phyloP scores from a whole-genome alignment of 2,113 vertebrate species.

The Laticauda laticaudata region DNA sequence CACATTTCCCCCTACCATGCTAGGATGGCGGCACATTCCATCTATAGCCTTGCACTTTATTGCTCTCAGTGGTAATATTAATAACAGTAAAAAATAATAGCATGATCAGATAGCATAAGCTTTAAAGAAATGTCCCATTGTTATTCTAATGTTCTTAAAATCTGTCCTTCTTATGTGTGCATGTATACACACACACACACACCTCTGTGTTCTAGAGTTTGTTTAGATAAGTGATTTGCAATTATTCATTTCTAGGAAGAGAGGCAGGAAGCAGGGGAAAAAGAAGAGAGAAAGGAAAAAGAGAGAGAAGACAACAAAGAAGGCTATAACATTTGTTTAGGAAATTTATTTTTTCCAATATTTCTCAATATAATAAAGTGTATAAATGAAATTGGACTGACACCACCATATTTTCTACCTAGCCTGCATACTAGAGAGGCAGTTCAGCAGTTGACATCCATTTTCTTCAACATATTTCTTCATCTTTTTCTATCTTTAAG shows the following conservation, averaged over 20 bases:
- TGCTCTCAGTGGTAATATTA: constrained; percentile 44
- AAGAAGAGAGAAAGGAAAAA: constrained; percentile 58
- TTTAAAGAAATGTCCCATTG: not conserved
- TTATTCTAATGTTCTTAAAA: constrained; percentile 21
- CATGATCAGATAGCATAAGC: not conserved
- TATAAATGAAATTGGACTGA: constrained; percentile 75
- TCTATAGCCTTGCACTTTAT: constrained; percentile 24
- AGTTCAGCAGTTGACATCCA: constrained; percentile 37
- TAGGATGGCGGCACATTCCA: not conserved
- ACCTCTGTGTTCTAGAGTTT: constrained; percentile 19
- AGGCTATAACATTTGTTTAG: constrained; percentile 69
- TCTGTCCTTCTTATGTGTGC: not conserved
- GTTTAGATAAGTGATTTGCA: constrained; percentile 33
- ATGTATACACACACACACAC: not conserved
- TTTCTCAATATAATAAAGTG: constrained; percentile 77
- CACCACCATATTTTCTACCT: constrained; percentile 68
- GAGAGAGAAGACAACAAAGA: constrained; percentile 37
- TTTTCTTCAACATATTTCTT: constrained; percentile 57
- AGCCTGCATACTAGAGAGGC: constrained; percentile 42
- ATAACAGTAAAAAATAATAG: constrained; percentile 27
- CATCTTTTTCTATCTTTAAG: constrained; percentile 53
- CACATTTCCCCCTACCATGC: not conserved
- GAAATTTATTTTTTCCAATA: constrained; percentile 72
- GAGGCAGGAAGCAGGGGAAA: constrained; percentile 13
- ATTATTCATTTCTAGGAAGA: constrained; percentile 19